A percentile compares a stretch with the other conserved stretches of the same genome.
These are phyloP conservation scores for Ancistrus triradiatus DNA, from an alignment of 2,113 vertebrate genomes.

Conservation along the genomic window DNA sequence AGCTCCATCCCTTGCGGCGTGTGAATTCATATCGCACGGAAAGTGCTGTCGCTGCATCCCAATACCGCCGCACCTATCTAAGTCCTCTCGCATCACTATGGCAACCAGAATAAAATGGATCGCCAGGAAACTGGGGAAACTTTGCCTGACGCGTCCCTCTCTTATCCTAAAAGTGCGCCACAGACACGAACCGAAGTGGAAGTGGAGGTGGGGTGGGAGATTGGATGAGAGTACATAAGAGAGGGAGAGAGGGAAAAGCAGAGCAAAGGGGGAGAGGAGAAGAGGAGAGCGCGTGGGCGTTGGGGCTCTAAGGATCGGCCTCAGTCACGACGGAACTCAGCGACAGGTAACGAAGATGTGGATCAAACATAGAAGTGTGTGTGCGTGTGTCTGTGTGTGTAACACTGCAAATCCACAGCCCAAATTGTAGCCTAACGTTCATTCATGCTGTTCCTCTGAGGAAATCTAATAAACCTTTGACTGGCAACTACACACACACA, in stretches of 20 bases:
- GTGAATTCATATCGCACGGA: constrained; percentile 47
- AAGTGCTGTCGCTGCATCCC: constrained; percentile 52
- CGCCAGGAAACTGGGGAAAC: constrained; percentile 36
- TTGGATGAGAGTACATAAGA: background rate
- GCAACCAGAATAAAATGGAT: constrained; percentile 50
- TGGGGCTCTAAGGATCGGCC: constrained; percentile 39
- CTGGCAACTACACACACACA: constrained; percentile 4
- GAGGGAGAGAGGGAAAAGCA: background rate
- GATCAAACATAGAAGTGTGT: background rate
- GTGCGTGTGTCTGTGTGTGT: background rate
- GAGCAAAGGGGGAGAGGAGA: background rate
- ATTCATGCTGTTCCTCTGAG: background rate
- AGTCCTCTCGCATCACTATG: constrained; percentile 48
- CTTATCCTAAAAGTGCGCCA: constrained; percentile 41
- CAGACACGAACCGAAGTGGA: constrained; percentile 6
- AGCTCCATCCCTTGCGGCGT: constrained; percentile 41
- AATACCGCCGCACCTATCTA: constrained; percentile 47
- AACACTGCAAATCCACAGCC: constrained; percentile 9
- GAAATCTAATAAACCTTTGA: constrained; percentile 15
- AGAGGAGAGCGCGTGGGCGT: constrained; percentile 38
- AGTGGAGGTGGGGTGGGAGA: constrained; percentile 12
- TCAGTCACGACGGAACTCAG: constrained; percentile 51
- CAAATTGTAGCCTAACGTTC: background rate
- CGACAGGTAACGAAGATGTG: constrained; percentile 27
- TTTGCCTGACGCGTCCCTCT: constrained; percentile 33